phyloP scores from a whole-genome alignment of 1,140 invertebrate genomes.

The Trichomalopsis sarcophagae region DNA sequence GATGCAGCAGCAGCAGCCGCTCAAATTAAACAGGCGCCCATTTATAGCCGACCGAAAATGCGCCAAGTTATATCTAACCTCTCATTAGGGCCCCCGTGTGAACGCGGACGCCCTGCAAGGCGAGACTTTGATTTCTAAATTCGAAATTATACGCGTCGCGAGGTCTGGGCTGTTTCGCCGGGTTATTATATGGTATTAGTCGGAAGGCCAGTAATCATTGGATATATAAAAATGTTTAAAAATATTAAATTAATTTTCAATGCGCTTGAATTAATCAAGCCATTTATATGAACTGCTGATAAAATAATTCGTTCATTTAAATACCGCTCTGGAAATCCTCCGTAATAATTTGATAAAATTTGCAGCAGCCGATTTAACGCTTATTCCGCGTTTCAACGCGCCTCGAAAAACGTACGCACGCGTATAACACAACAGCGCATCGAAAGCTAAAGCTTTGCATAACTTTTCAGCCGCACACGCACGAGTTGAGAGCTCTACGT shows the following conservation, averaged over 20 bases:
- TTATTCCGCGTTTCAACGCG: neutral
- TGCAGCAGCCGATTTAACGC: neutral
- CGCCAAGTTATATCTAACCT: constrained; percentile 74
- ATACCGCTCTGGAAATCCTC: neutral
- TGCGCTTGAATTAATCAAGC: neutral
- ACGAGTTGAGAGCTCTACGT: neutral
- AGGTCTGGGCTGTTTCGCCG: neutral
- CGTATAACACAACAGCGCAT: too few relatives aligned
- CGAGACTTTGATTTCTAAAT: constrained; percentile 64
- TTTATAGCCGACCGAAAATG: constrained; percentile 62
- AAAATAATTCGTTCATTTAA: neutral
- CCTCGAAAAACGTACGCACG: neutral
- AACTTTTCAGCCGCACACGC: neutral
- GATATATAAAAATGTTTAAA: too few relatives aligned
- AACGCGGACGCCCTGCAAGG: constrained; percentile 60
- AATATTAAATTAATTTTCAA: neutral
- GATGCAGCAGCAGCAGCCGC: constrained; percentile 33
- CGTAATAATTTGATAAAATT: neutral
- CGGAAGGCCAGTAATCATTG: too few relatives aligned
- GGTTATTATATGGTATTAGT: too few relatives aligned
- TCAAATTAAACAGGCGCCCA: constrained; percentile 72
- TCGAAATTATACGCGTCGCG: constrained; percentile 55
- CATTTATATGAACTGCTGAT: neutral
- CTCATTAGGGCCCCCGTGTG: constrained; percentile 73
- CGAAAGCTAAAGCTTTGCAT: neutral